phyloP scores from a whole-genome alignment of 2,113 vertebrate species.

The Aegypius monachus region DNA sequence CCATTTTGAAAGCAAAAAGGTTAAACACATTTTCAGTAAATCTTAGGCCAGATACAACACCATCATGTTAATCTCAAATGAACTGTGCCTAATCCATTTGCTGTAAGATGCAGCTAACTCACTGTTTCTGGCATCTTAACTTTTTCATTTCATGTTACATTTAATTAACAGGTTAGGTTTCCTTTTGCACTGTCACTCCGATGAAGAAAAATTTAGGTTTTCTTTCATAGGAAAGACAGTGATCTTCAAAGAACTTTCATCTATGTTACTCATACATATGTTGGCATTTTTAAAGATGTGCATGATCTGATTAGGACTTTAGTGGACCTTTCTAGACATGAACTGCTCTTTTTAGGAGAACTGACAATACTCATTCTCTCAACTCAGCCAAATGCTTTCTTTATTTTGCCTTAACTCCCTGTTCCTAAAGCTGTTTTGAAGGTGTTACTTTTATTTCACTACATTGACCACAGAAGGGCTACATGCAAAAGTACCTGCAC shows the following conservation, averaged over 20 bases:
- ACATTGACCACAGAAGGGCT: neutral
- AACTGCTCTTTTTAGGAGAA: neutral
- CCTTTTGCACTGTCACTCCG: neutral
- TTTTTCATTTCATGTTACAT: neutral
- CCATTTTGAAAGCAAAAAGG: neutral
- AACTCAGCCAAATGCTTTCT: neutral
- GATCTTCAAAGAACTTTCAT: neutral
- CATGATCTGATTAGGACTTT: neutral
- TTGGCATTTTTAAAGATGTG: neutral
- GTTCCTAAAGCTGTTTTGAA: neutral
- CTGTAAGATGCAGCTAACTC: neutral
- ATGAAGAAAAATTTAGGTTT: neutral
- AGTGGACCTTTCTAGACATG: neutral
- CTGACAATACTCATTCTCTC: neutral
- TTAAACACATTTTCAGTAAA: neutral
- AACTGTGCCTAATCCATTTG: neutral
- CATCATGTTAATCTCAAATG: neutral
- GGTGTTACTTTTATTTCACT: neutral
- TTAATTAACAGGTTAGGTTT: neutral
- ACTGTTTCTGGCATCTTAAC: neutral
- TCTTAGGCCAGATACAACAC: neutral
- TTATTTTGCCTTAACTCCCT: neutral
- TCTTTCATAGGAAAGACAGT: neutral
- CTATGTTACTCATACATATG: neutral
- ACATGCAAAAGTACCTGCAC: neutral